A percentile compares a stretch with the other conserved stretches of the same genome.
These are phyloP conservation scores for Ylistrum balloti DNA, from an alignment of 1,140 invertebrate species.

Conservation along the genomic window DNA sequence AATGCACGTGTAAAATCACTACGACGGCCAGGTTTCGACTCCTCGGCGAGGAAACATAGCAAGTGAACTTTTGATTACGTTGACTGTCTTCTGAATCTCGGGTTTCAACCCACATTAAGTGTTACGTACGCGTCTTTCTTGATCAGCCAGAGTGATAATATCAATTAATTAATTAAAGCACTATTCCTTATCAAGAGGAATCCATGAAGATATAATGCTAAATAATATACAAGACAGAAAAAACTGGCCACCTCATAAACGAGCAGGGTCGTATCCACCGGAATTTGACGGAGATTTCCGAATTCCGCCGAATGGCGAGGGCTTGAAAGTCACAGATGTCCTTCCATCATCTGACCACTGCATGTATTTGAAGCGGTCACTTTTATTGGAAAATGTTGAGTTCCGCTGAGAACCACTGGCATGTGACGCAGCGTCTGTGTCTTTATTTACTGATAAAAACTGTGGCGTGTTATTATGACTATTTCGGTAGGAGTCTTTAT, in stretches of 20 bases:
- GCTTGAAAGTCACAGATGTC: neutral
- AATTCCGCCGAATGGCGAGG: neutral
- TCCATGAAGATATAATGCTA: no score
- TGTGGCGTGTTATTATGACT: neutral
- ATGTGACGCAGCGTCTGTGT: neutral
- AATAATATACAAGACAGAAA: no score
- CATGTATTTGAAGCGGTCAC: conserved; percentile 1
- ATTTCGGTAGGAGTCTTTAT: neutral
- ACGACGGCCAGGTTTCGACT: no score
- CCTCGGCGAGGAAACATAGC: no score
- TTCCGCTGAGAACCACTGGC: neutral
- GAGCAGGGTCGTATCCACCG: neutral
- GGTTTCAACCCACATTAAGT: no score
- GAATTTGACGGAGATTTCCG: neutral
- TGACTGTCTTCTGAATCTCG: no score
- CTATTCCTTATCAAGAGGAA: no score
- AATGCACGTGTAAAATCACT: no score
- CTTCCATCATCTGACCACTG: neutral
- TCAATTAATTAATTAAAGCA: no score
- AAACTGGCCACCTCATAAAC: neutral
- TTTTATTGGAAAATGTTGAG: neutral
- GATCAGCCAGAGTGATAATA: no score
- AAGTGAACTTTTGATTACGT: no score
- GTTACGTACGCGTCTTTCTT: no score
- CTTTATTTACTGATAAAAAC: neutral